Evolutionary conservation across 2,797 vertebrate genomes (phyloP), one percentile per base, ranked within the genome.

Genomic region (Acrossocheilus fasciatus): DNA sequence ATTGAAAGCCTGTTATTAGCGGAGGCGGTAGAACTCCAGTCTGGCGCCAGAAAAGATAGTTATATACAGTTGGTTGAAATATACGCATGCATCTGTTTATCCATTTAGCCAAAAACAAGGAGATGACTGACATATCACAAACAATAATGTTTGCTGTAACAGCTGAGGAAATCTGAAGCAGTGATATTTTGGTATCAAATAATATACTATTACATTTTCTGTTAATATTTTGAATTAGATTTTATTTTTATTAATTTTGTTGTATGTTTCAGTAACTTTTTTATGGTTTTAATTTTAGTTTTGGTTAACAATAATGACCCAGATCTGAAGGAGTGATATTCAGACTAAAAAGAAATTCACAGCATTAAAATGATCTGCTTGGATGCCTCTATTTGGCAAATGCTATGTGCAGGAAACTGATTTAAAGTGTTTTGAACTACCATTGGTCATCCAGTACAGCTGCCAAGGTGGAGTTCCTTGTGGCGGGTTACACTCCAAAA

Each of bases 401-500:
- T 0, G 30, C 23, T 4, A 68, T 68, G 10, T 34, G 2, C 9
- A 69, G 47, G 12, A 54, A 54, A 57, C 4, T 1, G 18, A 82
- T 82, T 23, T 74, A 43, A 68, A 78, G 45, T 11, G 15, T 6
- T 2, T 83, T 78, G 12, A 54, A 62, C 26, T 91, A 99, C 98
- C 96, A n/a, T 96, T 93, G 57, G 97, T 97, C 98, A 99, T 99
- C 98, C 98, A 99, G 86, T 97, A 97, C 89, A 99, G 94, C 26
- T 96, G 93, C 45, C 96, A 91, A 10, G 97, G 97, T 0, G 95
- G 93, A 1, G 97, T 95, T 1, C 97, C 97, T 86, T 94, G 89
- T 0, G 98, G 98, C 1, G 98, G 98, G 62, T 98, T 95, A 88
- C 98, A 99, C 6, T 92, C 92, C 84, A 99, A 92, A 74, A 96